Conservation (phyloP, 2,113 vertebrate species). For the Melanerpes formicivorus region DNA sequence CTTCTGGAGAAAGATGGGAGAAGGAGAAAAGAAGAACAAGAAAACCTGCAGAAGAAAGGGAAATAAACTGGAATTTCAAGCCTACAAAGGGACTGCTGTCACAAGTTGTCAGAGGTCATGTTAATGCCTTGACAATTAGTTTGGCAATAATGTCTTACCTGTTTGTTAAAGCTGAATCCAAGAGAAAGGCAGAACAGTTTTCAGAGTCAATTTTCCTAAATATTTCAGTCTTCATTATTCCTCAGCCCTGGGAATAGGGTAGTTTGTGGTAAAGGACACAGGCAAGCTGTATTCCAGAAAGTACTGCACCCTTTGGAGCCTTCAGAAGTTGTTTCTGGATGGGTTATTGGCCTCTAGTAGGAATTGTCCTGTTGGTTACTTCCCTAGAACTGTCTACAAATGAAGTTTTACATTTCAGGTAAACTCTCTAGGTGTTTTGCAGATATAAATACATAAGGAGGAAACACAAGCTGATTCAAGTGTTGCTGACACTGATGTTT, state of each 20-base stretch:
- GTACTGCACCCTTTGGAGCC: not conserved
- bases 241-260: not conserved
- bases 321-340: not conserved
- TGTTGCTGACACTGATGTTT: not conserved
- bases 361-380: not conserved
- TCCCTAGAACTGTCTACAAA: not conserved
- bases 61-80: not conserved
- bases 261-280: not conserved
- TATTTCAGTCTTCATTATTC: not conserved
- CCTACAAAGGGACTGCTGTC: not conserved
- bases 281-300: not conserved
- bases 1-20: not conserved
- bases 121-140: not conserved
- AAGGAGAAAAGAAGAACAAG: not conserved
- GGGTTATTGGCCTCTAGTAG: not conserved
- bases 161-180: not conserved
- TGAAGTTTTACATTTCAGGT: not conserved
- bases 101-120: not conserved
- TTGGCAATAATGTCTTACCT: not conserved
- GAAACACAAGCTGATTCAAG: not conserved
- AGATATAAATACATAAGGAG: not conserved
- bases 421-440: not conserved
- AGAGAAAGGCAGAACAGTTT: not conserved
- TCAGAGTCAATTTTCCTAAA: not conserved
- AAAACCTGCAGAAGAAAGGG: not conserved